Base-by-base conservation (phyloP, 1,140 invertebrate species). In the Trachymyrmex cornetzi region DNA sequence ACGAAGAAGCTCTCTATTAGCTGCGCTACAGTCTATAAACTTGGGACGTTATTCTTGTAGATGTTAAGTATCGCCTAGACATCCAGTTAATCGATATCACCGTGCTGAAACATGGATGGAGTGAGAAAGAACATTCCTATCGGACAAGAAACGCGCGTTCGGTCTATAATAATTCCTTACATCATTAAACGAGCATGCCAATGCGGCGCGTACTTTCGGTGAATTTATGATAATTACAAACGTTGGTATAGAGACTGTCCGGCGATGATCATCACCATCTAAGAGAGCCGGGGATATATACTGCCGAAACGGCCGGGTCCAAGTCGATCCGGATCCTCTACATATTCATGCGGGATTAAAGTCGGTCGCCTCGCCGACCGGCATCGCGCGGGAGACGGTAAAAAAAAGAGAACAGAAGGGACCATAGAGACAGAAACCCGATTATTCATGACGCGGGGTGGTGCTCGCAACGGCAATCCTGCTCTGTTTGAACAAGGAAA, bases 261-360 rank as follows among this genome's bases (percentile, higher is more conserved):
- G 77, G 12, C 24, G 61, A 67, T 80, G 77, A 67, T 80, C 74
- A 90, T 87, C 80, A 59, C 64, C 61, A 59, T 85, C 30, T 72
- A 72, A 89, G 79, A 84, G 75, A 67, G 66, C 44, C 48, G 63
- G 69, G 38, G 72, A 55, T 66, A 74, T 89, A 71, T 77, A 80
- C 30, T 74, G 87, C 63, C 48, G 85, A 85, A 85, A 72, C 66
- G 67, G 44, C 77, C 72, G 66, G 59, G 44, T 48, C 30, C 72
- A 71, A 67, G 72, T 69, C 69, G 69, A 86, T 69, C 27, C 44
- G 44, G 77, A 66, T 63, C 91, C 84, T 86, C 88, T 92, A 92
- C 88, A 92, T 92, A 92, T 92, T 92, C 91, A 92, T 92, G 87
- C 80, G 61, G 90, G 89, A 91, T 92, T 92, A 92, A 92, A 92